These are phyloP conservation scores for Eufriesea mexicana DNA, from an alignment of 1,140 invertebrate species.

Conservation along the genomic window DNA sequence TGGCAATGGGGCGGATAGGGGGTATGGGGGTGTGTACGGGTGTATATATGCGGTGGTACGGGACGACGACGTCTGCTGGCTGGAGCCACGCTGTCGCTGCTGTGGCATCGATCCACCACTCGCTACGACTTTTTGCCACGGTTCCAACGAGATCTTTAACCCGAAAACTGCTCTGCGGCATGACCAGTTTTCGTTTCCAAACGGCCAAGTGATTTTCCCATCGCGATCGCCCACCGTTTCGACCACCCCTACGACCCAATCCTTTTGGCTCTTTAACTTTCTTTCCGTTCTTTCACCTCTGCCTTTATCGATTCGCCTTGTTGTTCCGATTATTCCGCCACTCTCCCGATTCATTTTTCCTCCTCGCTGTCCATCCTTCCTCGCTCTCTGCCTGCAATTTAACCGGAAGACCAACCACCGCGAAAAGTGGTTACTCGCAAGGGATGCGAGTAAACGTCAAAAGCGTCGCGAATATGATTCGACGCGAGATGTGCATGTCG, in stretches of 20 bases:
- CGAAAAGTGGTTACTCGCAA: neutral
- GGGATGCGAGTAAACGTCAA: neutral
- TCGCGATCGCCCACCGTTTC: conserved; percentile 15
- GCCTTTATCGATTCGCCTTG: neutral
- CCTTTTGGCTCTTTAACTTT: neutral
- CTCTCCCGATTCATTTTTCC: neutral
- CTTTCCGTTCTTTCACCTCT: no score
- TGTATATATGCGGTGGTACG: conserved; percentile 48
- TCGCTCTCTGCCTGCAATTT: neutral
- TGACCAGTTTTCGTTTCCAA: conserved; percentile 52
- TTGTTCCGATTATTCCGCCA: neutral
- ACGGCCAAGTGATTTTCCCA: conserved; percentile 44
- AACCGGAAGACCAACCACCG: no score
- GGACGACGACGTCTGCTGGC: conserved; percentile 72
- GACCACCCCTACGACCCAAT: neutral
- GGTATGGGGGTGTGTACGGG: conserved; percentile 34
- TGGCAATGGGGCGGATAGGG: conserved; percentile 55
- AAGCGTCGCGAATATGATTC: neutral
- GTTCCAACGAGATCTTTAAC: conserved; percentile 70
- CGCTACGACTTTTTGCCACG: conserved; percentile 72
- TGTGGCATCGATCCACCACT: conserved; percentile 75
- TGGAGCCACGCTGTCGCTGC: conserved; percentile 78
- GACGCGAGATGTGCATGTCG: neutral
- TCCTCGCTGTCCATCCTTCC: no score
- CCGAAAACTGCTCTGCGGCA: conserved; percentile 59